Evolutionary conservation across 2,888 invertebrate species (phyloP), one percentile per base, ranked within the genome.

Genomic region (Anaspis maculata): DNA sequence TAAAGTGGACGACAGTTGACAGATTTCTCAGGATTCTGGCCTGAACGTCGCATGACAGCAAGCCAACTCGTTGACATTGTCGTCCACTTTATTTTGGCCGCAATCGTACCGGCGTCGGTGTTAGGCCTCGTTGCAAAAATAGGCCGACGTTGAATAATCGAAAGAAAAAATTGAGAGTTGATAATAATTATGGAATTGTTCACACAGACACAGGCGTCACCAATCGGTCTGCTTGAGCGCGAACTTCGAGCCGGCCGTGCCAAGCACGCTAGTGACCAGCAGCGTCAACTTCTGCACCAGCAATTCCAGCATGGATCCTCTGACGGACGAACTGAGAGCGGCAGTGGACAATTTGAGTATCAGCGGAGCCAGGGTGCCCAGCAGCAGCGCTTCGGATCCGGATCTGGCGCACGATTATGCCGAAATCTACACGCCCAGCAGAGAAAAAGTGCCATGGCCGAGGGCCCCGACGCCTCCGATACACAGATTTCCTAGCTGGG

Each of bases 371-470:
- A 55, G 57, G 23, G 61, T 64, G 9, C 79, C 79, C 16, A 77
- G 78, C 40, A 77, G 78, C 41, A 75, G 74, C 15, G 75, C 77
- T 1, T 74, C 74, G 3, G 76, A 76, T 45, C 76, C 76, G 1
- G 81, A 81, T 47, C 68, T 73, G 34, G 77, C 84, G 1, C 91
- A 92, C 57, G 92, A 92, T 61, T 92, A 92, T 57, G 90, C 91
- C 1, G 91, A 92, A 68, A 91, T 92, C 44, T 92, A 91, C 58
- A 92, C 91, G 14, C 92, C 91, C 0, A 89, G 87, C 50, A 77
- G 87, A 60, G 91, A 66, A 35, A 61, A 64, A 45, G 62, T 63
- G 7, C 56, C 64, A 6, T 66, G 66, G 67, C 63, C 66, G n/a
- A 56, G 66, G 34, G 63, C 91, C 0, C 91, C 91, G 9, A 91